These are phyloP conservation scores for Dromaius novaehollandiae DNA, from an alignment of 2,113 vertebrate genomes.

Conservation along the genomic window DNA sequence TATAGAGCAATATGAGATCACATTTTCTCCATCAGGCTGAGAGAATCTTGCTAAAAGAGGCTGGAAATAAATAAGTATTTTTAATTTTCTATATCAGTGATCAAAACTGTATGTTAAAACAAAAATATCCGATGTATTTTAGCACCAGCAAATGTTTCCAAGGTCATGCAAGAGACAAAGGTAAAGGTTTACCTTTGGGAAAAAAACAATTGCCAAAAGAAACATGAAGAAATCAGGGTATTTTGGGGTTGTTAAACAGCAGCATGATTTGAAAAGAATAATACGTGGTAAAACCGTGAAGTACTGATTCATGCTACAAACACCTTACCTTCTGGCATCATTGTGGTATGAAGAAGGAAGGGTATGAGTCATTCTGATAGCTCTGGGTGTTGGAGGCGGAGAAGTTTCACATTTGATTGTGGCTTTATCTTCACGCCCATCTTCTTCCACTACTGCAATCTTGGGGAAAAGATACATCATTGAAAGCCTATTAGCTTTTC, in stretches of 20 bases:
- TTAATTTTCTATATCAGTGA: neutral
- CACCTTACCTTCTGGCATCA: constrained; percentile 87
- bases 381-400: constrained; percentile 92
- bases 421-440: constrained; percentile 96
- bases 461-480: constrained; percentile 49
- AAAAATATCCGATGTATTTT: neutral
- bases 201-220: neutral
- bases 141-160: neutral
- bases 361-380: constrained; percentile 95
- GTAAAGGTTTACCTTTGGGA: neutral
- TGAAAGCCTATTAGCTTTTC: neutral
- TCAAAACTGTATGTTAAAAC: neutral
- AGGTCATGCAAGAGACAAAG: neutral
- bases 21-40: neutral
- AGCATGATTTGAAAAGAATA: neutral
- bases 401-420: constrained; percentile 99
- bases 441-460: constrained; percentile 97
- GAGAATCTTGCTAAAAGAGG: neutral
- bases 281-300: rapidly evolving
- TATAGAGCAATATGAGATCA: neutral
- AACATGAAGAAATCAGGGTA: neutral
- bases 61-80: neutral
- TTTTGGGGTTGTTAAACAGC: neutral
- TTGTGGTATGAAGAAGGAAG: constrained; percentile 97
- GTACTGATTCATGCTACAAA: rapidly evolving